Evolutionary conservation across 2,113 vertebrate species (phyloP).

Genomic region (Onychorhynchus coronatus): DNA sequence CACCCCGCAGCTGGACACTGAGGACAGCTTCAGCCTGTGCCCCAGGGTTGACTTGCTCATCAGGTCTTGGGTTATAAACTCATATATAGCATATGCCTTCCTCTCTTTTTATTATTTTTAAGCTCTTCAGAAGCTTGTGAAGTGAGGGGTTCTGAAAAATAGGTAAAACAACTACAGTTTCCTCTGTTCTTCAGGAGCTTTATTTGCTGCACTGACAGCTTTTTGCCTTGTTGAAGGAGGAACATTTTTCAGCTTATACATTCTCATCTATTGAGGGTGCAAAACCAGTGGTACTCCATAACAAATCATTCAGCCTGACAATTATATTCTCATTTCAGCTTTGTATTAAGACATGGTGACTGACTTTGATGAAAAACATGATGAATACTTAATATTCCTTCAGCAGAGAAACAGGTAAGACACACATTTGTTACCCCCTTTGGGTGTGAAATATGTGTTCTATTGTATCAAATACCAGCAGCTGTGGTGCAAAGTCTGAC

Average conservation of each 20-base stretch:
- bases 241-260: background rate
- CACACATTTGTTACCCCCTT: background rate
- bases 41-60: background rate
- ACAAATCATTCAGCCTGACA: background rate
- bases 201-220: background rate
- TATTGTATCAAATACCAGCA: background rate
- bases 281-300: background rate
- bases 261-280: background rate
- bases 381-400: conserved; percentile 92
- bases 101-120: background rate
- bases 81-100: background rate
- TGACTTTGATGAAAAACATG: conserved; percentile 87
- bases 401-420: conserved; percentile 93
- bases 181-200: background rate
- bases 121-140: background rate
- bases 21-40: background rate
- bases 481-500: background rate
- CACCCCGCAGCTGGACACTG: background rate
- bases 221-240: background rate
- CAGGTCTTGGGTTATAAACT: background rate
- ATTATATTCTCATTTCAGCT: conserved; percentile 65
- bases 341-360: conserved; percentile 75
- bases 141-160: background rate
- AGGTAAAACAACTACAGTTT: background rate
- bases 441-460: background rate